A percentile compares a stretch with the other conserved stretches of the same genome.
phyloP scores from a whole-genome alignment of 2,888 invertebrate genomes.

The Sesia apiformis region DNA sequence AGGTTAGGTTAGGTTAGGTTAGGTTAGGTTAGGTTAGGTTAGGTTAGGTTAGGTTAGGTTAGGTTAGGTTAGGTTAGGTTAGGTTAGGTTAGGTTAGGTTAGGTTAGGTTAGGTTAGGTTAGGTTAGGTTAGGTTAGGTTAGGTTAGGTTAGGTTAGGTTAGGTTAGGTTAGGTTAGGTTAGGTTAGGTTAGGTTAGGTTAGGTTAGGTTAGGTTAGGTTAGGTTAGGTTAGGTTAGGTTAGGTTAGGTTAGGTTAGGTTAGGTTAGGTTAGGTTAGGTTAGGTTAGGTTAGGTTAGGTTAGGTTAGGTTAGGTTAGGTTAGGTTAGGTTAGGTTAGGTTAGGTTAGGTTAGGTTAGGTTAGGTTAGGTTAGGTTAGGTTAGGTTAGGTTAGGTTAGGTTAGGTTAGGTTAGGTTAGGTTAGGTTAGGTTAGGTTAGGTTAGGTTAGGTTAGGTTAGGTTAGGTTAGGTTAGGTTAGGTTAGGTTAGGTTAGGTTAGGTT shows the following conservation, averaged over 20 bases:
- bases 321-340: conserved; percentile 1
- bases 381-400: conserved; percentile 5
- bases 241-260: conserved; percentile 2
- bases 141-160: conserved; percentile 2
- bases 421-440: conserved; percentile 6
- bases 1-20: conserved; percentile 7
- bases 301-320: conserved; percentile 1
- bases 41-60: conserved; percentile 7
- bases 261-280: conserved; percentile 1
- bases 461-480: conserved; percentile 5
- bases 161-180: conserved; percentile 1
- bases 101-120: conserved; percentile 3
- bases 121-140: conserved; percentile 1
- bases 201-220: conserved; percentile 4
- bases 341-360: conserved; percentile 2
- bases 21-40: conserved; percentile 7
- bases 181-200: conserved; percentile 3
- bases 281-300: conserved; percentile 1
- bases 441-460: conserved; percentile 6
- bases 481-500: conserved; percentile 4
- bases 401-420: conserved; percentile 6
- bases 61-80: conserved; percentile 7
- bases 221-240: conserved; percentile 4
- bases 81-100: conserved; percentile 7
- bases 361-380: conserved; percentile 3